Evolutionary conservation across 1,140 invertebrate genomes (phyloP).

Genomic region (Acromyrmex echinatior): DNA sequence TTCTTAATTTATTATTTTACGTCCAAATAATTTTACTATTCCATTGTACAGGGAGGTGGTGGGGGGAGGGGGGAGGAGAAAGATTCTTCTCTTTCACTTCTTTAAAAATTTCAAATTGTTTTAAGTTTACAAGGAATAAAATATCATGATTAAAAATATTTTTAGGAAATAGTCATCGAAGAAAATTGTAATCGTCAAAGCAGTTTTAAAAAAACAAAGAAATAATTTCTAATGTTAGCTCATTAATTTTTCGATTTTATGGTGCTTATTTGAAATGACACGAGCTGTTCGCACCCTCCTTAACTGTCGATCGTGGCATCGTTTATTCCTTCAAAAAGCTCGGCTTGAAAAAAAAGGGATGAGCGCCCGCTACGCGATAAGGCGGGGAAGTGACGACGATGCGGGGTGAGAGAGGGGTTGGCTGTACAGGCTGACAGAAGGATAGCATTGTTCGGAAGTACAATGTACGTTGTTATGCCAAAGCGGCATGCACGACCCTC

Average conservation of each 20-base stretch:
- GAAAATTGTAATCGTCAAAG: neutral
- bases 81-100: neutral
- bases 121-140: neutral
- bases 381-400: constrained; percentile 52
- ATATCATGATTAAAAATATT: neutral
- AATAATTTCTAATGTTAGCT: neutral
- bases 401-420: neutral
- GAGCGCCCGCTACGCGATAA: constrained; percentile 70
- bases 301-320: constrained; percentile 59
- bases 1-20: constrained; percentile 31
- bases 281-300: constrained; percentile 46
- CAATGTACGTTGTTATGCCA: constrained; percentile 81
- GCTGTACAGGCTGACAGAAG: constrained; percentile 59
- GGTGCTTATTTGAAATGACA: constrained; percentile 44
- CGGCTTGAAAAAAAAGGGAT: constrained; percentile 72
- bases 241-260: constrained; percentile 52
- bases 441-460: constrained; percentile 80
- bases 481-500: constrained; percentile 74
- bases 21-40: neutral
- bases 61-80: too few relatives aligned
- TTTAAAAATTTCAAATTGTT: neutral
- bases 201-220: neutral
- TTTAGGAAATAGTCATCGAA: neutral
- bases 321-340: constrained; percentile 52
- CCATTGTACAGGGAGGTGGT: neutral